Percentiles rank a stretch among this genome's conserved stretches.
These are phyloP conservation scores for Bombus haemorrhoidalis DNA, from an alignment of 1,140 invertebrate genomes.

Conservation along the genomic window DNA sequence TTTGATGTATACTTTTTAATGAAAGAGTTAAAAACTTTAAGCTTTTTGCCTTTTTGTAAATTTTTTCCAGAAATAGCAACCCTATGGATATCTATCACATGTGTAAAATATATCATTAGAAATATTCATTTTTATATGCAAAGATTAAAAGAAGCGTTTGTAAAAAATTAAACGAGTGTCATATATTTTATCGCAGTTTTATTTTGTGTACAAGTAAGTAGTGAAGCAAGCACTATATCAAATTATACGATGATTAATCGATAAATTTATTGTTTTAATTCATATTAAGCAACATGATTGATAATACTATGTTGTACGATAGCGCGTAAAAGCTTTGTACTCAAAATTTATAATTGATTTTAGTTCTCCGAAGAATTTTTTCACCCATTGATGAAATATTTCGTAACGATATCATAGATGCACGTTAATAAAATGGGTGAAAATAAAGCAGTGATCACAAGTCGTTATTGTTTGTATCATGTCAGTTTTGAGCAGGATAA, in stretches of 20 bases:
- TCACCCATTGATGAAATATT: conserved; percentile 38
- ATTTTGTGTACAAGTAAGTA: neutral
- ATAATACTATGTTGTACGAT: neutral
- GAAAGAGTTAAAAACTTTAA: conserved; percentile 8
- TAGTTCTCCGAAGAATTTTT: neutral
- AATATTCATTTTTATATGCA: conserved; percentile 24
- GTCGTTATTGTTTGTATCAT: conserved; percentile 25
- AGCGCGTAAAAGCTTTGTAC: conserved; percentile 4
- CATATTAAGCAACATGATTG: neutral
- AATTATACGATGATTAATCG: neutral
- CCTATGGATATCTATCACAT: neutral
- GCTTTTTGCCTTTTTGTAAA: conserved; percentile 2
- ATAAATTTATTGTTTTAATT: conserved; percentile 9
- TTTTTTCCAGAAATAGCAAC: neutral
- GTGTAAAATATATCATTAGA: neutral
- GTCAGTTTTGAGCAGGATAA: conserved; percentile 43
- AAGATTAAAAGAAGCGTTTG: neutral
- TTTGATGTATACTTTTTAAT: conserved; percentile 84
- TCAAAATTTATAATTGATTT: conserved; percentile 30
- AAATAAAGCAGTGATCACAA: conserved; percentile 21
- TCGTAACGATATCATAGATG: conserved; percentile 30
- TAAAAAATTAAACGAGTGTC: conserved; percentile 28
- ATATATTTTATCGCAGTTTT: conserved; percentile 8
- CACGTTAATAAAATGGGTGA: conserved; percentile 52
- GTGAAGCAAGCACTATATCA: neutral